These are phyloP conservation scores for Diarsia brunnea DNA, from an alignment of 2,888 invertebrate species.

Conservation along the genomic window DNA sequence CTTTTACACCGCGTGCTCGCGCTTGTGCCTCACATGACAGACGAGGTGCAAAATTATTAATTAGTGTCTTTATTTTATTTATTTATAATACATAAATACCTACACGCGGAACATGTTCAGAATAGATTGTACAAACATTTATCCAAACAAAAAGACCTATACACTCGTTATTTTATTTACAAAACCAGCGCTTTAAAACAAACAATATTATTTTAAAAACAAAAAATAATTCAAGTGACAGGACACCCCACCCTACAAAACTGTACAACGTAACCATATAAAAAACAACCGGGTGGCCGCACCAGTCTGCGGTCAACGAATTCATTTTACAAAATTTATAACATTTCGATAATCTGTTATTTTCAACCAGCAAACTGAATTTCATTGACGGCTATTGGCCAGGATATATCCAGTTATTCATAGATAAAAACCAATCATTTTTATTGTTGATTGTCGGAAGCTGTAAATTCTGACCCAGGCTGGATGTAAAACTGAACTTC, in stretches of 20 bases:
- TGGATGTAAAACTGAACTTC: constrained; percentile 32
- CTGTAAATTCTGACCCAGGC: constrained; percentile 36
- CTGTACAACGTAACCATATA: constrained; percentile 69
- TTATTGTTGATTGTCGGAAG: constrained; percentile 54
- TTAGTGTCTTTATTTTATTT: too few relatives aligned
- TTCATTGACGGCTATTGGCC: constrained; percentile 67
- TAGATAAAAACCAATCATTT: constrained; percentile 65
- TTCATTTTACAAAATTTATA: constrained; percentile 84
- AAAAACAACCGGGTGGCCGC: constrained; percentile 78
- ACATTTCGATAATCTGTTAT: constrained; percentile 82
- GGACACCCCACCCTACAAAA: constrained; percentile 42
- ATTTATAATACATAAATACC: too few relatives aligned
- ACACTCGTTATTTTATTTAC: neutral
- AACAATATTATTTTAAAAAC: neutral
- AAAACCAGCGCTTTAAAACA: neutral
- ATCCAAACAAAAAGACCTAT: neutral
- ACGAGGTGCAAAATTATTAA: neutral
- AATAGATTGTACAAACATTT: neutral
- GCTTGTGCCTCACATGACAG: neutral
- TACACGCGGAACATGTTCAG: neutral
- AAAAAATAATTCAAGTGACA: constrained; percentile 25
- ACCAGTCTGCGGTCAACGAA: constrained; percentile 81
- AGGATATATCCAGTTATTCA: constrained; percentile 56
- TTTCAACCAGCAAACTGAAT: constrained; percentile 72
- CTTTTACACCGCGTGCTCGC: too few relatives aligned